A percentile compares a stretch with the other conserved stretches of the same genome.
phyloP scores from a whole-genome alignment of 2,113 vertebrate species.

The Meriones unguiculatus region DNA sequence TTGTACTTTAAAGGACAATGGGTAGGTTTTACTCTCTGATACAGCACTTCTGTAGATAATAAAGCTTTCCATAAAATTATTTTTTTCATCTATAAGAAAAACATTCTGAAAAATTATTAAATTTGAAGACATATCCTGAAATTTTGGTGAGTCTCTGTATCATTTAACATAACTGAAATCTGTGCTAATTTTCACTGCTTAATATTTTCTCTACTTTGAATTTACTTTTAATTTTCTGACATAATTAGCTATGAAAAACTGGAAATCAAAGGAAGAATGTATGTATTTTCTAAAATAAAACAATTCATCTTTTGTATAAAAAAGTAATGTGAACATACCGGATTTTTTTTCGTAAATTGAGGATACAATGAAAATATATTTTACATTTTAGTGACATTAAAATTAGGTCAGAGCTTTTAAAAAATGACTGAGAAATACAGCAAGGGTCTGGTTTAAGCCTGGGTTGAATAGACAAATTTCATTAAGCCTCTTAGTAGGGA shows the following conservation, averaged over 20 bases:
- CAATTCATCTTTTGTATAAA: neutral
- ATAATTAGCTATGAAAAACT: neutral
- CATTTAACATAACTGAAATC: neutral
- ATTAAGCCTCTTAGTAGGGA: neutral
- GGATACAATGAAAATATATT: neutral
- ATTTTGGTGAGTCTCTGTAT: neutral
- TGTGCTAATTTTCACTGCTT: neutral
- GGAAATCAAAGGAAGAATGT: neutral
- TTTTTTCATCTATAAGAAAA: neutral
- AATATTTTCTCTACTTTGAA: neutral
- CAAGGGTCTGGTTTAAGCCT: neutral
- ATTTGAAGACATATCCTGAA: neutral
- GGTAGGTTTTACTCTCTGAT: neutral
- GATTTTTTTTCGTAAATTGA: neutral
- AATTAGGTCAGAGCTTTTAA: neutral
- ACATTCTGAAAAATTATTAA: neutral
- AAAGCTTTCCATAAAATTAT: neutral
- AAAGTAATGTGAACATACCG: neutral
- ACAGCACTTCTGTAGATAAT: neutral
- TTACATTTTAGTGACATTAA: neutral
- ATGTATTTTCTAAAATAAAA: neutral
- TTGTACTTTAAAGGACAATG: neutral
- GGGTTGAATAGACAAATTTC: neutral
- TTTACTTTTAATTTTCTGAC: neutral
- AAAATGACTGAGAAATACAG: neutral